Percentiles rank a stretch among this genome's conserved stretches.
Evolutionary conservation across 2,888 invertebrate species (phyloP).

Genomic region (Drosophila sordidula): DNA sequence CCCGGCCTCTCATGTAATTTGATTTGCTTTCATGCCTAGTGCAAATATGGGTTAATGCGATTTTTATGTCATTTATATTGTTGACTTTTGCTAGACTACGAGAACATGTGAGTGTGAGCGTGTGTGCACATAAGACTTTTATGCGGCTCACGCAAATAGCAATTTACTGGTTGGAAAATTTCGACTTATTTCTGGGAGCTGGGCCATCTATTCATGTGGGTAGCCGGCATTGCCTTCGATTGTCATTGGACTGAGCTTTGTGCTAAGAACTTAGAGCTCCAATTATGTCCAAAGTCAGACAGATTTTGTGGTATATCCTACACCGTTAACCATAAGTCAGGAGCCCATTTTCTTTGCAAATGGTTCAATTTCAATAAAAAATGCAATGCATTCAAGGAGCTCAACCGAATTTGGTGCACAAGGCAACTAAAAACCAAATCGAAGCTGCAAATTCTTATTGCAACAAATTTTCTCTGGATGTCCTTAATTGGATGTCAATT

Average conservation of each 20-base stretch:
- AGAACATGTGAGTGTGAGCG: slow-evolving; percentile 7
- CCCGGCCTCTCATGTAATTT: slow-evolving; percentile 61
- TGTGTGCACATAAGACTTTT: slow-evolving; percentile 6
- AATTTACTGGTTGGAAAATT: slow-evolving; percentile 44
- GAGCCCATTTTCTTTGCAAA: slow-evolving; percentile 28
- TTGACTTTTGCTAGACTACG: slow-evolving; percentile 41
- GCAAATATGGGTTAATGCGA: slow-evolving; percentile 81
- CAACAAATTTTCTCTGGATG: no score
- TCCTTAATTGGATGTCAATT: background rate
- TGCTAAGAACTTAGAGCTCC: slow-evolving; percentile 2
- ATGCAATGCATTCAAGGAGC: background rate
- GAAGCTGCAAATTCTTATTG: no score
- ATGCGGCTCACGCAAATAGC: slow-evolving; percentile 43
- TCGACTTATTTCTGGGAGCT: slow-evolving; percentile 26
- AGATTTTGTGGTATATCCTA: background rate
- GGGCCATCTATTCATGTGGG: slow-evolving; percentile 11
- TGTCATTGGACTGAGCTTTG: slow-evolving; percentile 14
- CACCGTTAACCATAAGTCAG: background rate
- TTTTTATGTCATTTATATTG: slow-evolving; percentile 78
- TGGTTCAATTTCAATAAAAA: slow-evolving; percentile 10
- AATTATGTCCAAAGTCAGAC: slow-evolving; percentile 1
- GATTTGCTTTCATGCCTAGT: slow-evolving; percentile 68
- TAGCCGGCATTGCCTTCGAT: slow-evolving; percentile 8
- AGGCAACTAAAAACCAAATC: no score
- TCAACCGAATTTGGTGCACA: background rate